Evolutionary conservation across 2,888 invertebrate species (phyloP).

Genomic region (Philereme vetulata): DNA sequence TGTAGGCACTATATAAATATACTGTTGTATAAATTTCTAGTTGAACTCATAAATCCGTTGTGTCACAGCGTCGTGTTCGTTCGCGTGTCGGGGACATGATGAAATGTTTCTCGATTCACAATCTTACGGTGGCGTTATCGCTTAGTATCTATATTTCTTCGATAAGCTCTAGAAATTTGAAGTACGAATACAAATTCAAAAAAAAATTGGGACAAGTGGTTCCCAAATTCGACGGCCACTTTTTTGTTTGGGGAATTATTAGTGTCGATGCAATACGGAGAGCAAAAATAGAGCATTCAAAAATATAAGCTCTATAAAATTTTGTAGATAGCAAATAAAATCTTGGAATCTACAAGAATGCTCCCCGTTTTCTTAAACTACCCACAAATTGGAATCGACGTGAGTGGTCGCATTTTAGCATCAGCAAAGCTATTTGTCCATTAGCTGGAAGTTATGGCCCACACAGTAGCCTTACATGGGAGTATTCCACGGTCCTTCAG

Average conservation of each 20-base stretch:
- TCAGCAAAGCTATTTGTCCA: slow-evolving; percentile 49
- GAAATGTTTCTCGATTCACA: slow-evolving; percentile 27
- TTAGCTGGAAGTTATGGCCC: slow-evolving; percentile 50
- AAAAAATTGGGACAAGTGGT: too few species aligned
- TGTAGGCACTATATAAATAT: slow-evolving; percentile 6
- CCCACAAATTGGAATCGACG: slow-evolving; percentile 23
- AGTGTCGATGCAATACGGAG: too few species aligned
- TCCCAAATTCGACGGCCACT: too few species aligned
- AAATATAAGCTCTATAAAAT: too few species aligned
- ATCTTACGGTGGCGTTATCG: slow-evolving; percentile 14
- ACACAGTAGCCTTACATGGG: slow-evolving; percentile 47
- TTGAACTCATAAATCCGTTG: slow-evolving; percentile 34
- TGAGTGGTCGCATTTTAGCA: slow-evolving; percentile 33
- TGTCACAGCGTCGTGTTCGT: slow-evolving; percentile 32
- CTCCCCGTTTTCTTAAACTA: slow-evolving; percentile 6
- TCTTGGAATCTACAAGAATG: too few species aligned
- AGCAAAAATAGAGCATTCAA: too few species aligned
- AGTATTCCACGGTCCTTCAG: slow-evolving; percentile 20
- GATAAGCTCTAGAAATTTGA: background rate
- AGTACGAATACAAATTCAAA: too few species aligned
- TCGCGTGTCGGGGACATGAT: slow-evolving; percentile 26
- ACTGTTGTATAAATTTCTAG: slow-evolving; percentile 13
- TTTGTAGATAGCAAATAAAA: too few species aligned
- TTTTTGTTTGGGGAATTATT: too few species aligned
- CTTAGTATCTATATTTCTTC: slow-evolving; percentile 1